These are phyloP conservation scores for Phaetusa simplex DNA, from an alignment of 2,113 vertebrate species.

Conservation along the genomic window DNA sequence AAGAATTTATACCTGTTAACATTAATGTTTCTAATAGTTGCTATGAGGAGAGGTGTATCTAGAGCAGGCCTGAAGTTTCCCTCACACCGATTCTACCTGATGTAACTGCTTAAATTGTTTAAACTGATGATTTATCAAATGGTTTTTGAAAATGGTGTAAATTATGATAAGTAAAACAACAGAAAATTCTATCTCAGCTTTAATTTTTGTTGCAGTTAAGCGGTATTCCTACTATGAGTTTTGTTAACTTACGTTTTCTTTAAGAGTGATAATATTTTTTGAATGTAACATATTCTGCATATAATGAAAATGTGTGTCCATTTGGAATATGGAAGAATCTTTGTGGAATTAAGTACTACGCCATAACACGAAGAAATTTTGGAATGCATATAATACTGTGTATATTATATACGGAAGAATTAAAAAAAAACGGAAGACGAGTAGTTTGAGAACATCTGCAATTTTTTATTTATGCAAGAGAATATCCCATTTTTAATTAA, in stretches of 20 bases:
- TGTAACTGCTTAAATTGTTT: neutral
- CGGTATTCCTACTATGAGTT: neutral
- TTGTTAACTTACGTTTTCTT: neutral
- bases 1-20: neutral
- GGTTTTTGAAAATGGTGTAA: neutral
- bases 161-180: neutral
- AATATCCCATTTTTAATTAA: constrained; percentile 59
- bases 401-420: neutral
- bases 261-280: neutral
- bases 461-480: constrained; percentile 46
- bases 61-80: neutral
- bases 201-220: neutral
- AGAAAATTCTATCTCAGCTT: neutral
- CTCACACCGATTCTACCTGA: neutral
- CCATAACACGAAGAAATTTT: neutral
- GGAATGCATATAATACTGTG: neutral
- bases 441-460: constrained; percentile 24
- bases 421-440: neutral
- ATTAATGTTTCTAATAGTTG: neutral
- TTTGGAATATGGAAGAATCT: neutral
- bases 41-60: neutral
- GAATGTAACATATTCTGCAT: neutral
- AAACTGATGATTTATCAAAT: neutral
- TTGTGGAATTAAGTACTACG: neutral
- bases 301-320: neutral